phyloP scores from a whole-genome alignment of 1,140 invertebrate genomes.

The Centruroides vittatus region DNA sequence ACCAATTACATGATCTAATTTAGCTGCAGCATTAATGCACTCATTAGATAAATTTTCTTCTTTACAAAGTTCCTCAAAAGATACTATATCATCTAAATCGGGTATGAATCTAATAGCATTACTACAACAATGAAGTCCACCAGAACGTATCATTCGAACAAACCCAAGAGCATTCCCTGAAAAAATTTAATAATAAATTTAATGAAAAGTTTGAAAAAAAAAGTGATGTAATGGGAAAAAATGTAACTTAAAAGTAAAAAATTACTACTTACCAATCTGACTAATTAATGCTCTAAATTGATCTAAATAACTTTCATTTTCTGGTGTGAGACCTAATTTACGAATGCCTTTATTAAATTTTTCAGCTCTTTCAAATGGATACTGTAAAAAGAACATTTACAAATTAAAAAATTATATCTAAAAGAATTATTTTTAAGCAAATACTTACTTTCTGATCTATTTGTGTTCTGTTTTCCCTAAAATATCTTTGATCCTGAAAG shows the following conservation, averaged over 20 bases:
- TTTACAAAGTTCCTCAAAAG: constrained; percentile 40
- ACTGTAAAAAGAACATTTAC: constrained; percentile 25
- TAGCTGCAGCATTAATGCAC: constrained; percentile 48
- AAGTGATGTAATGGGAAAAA: neutral
- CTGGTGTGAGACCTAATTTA: constrained; percentile 67
- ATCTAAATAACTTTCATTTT: constrained; percentile 72
- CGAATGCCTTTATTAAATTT: constrained; percentile 87
- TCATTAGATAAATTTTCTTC: constrained; percentile 38
- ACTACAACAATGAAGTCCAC: constrained; percentile 79
- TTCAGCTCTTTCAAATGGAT: constrained; percentile 77
- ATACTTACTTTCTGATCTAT: constrained; percentile 32
- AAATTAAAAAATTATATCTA: too few relatives aligned
- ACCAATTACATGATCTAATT: constrained; percentile 58
- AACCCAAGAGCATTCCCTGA: constrained; percentile 90
- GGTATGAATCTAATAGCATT: constrained; percentile 83
- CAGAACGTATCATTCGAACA: constrained; percentile 83
- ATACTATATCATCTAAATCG: constrained; percentile 52
- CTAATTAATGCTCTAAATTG: constrained; percentile 81
- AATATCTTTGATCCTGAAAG: constrained; percentile 52
- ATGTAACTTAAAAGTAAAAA: neutral
- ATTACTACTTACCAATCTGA: constrained; percentile 55
- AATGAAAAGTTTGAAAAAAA: neutral
- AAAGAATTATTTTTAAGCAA: too few relatives aligned
- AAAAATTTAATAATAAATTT: constrained; percentile 4
- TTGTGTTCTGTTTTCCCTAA: constrained; percentile 41